A percentile compares a stretch with the other conserved stretches of the same genome.
Evolutionary conservation across 2,888 invertebrate species (phyloP).

Genomic region (Heliconius charithonia): DNA sequence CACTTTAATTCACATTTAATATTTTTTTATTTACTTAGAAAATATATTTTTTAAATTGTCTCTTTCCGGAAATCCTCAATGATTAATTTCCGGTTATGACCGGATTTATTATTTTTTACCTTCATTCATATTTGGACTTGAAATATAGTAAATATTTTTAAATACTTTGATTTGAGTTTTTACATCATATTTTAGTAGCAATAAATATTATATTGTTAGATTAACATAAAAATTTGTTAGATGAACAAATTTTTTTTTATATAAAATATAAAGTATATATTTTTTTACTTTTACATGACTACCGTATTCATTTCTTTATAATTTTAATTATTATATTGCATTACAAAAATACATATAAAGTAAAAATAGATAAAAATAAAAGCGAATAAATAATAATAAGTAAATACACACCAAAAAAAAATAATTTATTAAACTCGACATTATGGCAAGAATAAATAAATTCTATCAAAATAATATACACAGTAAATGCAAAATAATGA

Average conservation of each 20-base stretch:
- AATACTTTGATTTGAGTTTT: background rate
- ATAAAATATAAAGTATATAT: background rate
- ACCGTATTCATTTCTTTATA: background rate
- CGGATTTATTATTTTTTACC: background rate
- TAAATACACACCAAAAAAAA: slow-evolving; percentile 42
- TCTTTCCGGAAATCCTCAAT: background rate
- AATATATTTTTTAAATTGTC: background rate
- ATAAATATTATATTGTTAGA: background rate
- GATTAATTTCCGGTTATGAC: background rate
- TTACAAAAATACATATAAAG: background rate
- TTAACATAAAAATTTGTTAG: no score
- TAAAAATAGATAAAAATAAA: background rate
- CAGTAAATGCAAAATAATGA: slow-evolving; percentile 54
- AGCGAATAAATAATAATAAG: slow-evolving; percentile 24
- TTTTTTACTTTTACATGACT: background rate
- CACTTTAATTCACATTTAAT: no score
- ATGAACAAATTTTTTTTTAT: background rate
- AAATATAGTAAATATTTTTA: background rate
- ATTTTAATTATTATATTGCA: background rate
- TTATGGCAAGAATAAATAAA: slow-evolving; percentile 76
- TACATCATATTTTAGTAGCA: background rate
- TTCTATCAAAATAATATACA: slow-evolving; percentile 50
- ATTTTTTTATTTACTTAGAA: background rate
- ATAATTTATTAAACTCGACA: slow-evolving; percentile 60
- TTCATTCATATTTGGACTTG: background rate